Percentiles rank a stretch among this genome's conserved stretches.
These are phyloP conservation scores for Lota lota DNA, from an alignment of 2,113 vertebrate genomes.

Conservation along the genomic window DNA sequence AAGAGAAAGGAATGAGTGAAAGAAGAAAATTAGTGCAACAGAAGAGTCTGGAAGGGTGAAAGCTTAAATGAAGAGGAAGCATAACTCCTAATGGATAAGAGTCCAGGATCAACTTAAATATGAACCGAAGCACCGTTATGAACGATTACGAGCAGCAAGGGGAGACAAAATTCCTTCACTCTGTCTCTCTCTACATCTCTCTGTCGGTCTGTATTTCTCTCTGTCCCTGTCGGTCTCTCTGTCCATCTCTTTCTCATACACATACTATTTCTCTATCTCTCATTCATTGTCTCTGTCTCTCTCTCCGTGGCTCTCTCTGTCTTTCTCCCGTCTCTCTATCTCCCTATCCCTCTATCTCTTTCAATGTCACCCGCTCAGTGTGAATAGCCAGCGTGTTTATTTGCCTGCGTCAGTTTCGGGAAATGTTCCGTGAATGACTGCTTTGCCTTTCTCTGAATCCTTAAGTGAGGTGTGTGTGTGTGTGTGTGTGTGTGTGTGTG, in stretches of 20 bases:
- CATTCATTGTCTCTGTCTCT: conserved; percentile 21
- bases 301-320: conserved; percentile 9
- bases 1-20: background rate
- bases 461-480: conserved; percentile 29
- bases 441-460: conserved; percentile 4
- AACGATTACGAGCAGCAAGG: conserved; percentile 62
- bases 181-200: conserved; percentile 6
- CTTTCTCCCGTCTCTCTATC: conserved; percentile 17
- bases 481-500: no score
- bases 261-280: background rate
- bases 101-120: conserved; percentile 64
- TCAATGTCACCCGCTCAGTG: background rate
- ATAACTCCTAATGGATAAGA: conserved; percentile 65
- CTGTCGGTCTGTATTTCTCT: conserved; percentile 12
- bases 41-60: background rate
- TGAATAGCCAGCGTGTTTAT: background rate
- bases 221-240: conserved; percentile 2
- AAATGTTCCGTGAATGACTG: conserved; percentile 4
- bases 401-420: background rate
- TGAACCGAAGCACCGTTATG: conserved; percentile 68
- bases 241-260: background rate
- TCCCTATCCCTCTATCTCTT: conserved; percentile 1
- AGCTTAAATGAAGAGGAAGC: conserved; percentile 24
- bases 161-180: no score
- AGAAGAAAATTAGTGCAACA: background rate